phyloP scores from a whole-genome alignment of 2,797 vertebrate species.

The Rousettus madagascariensis region DNA sequence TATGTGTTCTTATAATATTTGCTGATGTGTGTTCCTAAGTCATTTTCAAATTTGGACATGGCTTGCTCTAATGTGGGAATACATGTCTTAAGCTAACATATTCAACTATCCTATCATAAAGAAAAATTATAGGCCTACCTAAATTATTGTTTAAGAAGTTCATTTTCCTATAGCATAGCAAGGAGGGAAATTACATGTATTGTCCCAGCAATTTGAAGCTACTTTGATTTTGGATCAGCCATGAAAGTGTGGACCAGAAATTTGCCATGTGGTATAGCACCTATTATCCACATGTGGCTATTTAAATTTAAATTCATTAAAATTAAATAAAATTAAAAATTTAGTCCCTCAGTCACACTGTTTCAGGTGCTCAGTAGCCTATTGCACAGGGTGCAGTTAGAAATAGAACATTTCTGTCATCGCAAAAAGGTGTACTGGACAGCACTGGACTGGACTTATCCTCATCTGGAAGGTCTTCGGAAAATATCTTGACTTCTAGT shows the following conservation, averaged over 20 bases:
- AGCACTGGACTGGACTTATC: neutral
- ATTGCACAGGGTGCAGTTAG: neutral
- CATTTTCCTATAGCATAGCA: neutral
- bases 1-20: neutral
- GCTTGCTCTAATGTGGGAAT: neutral
- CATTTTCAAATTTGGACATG: neutral
- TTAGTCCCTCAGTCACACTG: neutral
- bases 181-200: neutral
- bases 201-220: neutral
- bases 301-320: conserved; percentile 25
- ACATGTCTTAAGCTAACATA: neutral
- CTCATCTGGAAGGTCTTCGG: neutral
- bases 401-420: neutral
- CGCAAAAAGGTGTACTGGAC: neutral
- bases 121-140: neutral
- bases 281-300: neutral
- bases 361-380: neutral
- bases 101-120: neutral
- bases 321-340: conserved; percentile 6
- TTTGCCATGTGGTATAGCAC: neutral
- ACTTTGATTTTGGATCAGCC: neutral
- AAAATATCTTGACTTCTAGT: neutral
- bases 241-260: neutral
- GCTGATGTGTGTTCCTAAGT: neutral
- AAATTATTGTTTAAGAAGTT: neutral